Evolutionary conservation across 1,140 invertebrate genomes (phyloP), one percentile per base, ranked within the genome.

Genomic region (Drosophila jambulina): DNA sequence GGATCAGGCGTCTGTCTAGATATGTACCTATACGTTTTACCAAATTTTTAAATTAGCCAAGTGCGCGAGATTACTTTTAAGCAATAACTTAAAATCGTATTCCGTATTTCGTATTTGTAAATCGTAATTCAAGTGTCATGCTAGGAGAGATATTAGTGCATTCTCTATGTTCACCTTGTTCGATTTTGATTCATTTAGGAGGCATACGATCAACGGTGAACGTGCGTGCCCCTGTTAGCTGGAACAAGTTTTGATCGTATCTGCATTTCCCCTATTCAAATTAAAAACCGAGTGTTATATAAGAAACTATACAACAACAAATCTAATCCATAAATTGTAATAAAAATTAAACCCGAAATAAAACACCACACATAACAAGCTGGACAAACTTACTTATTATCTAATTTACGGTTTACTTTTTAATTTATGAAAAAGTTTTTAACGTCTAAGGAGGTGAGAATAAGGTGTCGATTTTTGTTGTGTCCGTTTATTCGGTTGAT

Each of bases 261-360:
- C 67, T 74, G 70, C 70, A 74, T 74, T 74, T 74, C 45, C 67
- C 70, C 54, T 74, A 74, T 72, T 74, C 45, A 72, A 74, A 74
- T 72, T 74, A 60, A 25, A 56, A 60, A 56, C 48, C 58, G 42
- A 75, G 70, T 72, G 70, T 74, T 74, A 72, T 72, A 51, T 60
- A 74, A 75, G 58, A 75, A 75, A 75, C 58, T 75, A 78, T 77
- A 78, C 75, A 56, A 38, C 53, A 56, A 56, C 34, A 78, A 78
- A 56, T 54, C 65, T 64, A 78, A 80, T 79, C 67, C 69, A 79
- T 78, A 65, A 79, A 80, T 54, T 79, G 77, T 78, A 79, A 75
- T 79, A 79, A 79, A 78, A 76, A 59, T 63, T 60, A 78, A 59
- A 79, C 51, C 27, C 60, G 53, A 77, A 72, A 78, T 57, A 67